Conservation (phyloP, 2,888 invertebrate genomes). For the Drosophila antonietae region DNA sequence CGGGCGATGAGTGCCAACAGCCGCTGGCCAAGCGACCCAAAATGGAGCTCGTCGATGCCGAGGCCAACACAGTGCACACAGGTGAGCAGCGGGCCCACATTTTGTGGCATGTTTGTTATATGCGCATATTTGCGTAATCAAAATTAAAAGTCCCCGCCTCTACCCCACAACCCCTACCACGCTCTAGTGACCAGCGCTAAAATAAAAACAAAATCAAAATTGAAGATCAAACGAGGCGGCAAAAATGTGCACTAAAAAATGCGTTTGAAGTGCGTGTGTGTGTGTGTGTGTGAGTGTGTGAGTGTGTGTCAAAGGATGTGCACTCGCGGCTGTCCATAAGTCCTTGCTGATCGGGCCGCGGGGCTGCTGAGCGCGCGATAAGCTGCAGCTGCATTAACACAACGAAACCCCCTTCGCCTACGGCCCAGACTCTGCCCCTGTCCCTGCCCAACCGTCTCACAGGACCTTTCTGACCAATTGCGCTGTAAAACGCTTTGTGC, state of each 20-base stretch:
- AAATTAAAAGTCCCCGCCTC: conserved; percentile 28
- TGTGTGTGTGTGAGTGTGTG: conserved; percentile 11
- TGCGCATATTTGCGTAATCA: conserved; percentile 49
- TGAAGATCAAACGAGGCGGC: conserved; percentile 42
- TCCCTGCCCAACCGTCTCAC: not conserved
- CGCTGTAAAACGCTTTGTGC: conserved; percentile 38
- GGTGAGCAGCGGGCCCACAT: conserved; percentile 87
- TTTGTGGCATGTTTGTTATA: not conserved
- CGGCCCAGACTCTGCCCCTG: not conserved
- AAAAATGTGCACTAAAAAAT: conserved; percentile 62
- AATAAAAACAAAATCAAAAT: not conserved
- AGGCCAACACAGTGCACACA: conserved; percentile 95
- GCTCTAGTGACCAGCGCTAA: conserved; percentile 45
- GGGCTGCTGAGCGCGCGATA: conserved; percentile 60
- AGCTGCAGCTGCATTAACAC: conserved; percentile 71
- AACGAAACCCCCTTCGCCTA: conserved; percentile 4
- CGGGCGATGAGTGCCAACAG: conserved; percentile 80
- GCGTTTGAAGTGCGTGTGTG: conserved; percentile 67
- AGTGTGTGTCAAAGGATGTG: conserved; percentile 49
- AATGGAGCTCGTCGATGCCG: conserved; percentile 93
- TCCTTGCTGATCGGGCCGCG: conserved; percentile 69
- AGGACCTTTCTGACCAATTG: conserved; percentile 61
- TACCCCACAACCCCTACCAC: not conserved
- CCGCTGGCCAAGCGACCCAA: conserved; percentile 89
- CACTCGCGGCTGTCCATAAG: conserved; percentile 42